Percentiles rank a stretch among this genome's conserved stretches.
Evolutionary conservation across 2,797 vertebrate species (phyloP).

Genomic region (Chelonia mydas): DNA sequence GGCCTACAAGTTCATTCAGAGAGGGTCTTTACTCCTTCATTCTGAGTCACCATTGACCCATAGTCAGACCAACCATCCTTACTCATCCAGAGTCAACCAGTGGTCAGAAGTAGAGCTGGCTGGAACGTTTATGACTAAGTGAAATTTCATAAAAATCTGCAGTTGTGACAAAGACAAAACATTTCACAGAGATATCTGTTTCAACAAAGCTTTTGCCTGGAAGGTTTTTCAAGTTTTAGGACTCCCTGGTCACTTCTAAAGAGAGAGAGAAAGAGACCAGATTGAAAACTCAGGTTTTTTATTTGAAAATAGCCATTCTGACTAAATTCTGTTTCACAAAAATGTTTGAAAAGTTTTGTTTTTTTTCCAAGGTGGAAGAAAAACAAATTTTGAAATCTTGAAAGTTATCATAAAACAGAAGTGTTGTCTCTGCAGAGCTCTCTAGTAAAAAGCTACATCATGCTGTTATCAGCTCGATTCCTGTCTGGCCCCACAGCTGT

Average conservation of each 20-base stretch:
- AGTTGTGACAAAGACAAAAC: not conserved
- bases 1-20: not conserved
- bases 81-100: not conserved
- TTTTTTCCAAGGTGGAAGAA: not conserved
- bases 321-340: not conserved
- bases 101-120: not conserved
- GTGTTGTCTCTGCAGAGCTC: not conserved
- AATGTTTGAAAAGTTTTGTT: not conserved
- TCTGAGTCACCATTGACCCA: not conserved
- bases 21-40: not conserved
- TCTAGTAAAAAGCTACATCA: not conserved
- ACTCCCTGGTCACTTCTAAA: not conserved
- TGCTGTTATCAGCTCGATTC: rapidly evolving
- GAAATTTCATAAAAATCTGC: not conserved
- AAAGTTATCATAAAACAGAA: not conserved
- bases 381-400: not conserved
- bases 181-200: not conserved
- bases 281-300: not conserved
- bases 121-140: not conserved
- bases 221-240: not conserved
- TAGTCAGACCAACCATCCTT: rapidly evolving
- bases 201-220: not conserved
- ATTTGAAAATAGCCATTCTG: not conserved
- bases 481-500: not conserved
- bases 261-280: not conserved